A percentile compares a stretch with the other conserved stretches of the same genome.
These are phyloP conservation scores for Microhierax caerulescens DNA, from an alignment of 2,797 vertebrate genomes.

Conservation along the genomic window DNA sequence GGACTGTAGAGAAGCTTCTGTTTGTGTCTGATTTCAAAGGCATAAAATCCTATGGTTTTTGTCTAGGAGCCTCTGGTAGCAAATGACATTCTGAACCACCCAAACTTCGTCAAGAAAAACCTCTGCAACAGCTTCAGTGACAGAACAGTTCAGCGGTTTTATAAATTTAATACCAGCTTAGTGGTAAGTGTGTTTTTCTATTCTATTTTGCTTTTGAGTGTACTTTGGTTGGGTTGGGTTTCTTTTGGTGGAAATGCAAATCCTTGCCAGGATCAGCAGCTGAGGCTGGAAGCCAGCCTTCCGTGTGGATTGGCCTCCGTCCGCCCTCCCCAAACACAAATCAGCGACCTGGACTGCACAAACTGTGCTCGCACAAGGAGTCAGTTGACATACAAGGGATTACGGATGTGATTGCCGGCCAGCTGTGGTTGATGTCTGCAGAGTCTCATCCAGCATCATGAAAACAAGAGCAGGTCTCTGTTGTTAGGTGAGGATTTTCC, in stretches of 20 bases:
- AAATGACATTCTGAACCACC: constrained; percentile 97
- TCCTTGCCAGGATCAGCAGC: not conserved
- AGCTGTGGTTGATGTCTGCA: not conserved
- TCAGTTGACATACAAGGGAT: not conserved
- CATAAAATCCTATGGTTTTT: not conserved
- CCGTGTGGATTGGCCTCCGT: not conserved
- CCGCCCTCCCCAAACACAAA: not conserved
- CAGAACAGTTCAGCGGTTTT: constrained; percentile 96
- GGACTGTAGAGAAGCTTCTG: not conserved
- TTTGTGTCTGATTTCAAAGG: not conserved
- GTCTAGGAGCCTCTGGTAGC: constrained; percentile 93
- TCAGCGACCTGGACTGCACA: not conserved
- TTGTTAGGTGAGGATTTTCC: not conserved
- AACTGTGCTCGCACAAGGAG: not conserved
- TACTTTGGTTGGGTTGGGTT: not conserved
- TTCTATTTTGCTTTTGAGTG: not conserved
- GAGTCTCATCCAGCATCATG: not conserved
- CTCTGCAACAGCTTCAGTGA: constrained; percentile 98
- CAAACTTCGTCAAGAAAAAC: constrained; percentile 98
- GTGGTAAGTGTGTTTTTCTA: constrained; percentile 73
- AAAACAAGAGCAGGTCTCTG: not conserved
- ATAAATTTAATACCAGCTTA: constrained; percentile 97
- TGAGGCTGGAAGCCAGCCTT: not conserved
- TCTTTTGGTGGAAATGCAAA: not conserved
- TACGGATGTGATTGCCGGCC: not conserved